Conservation (phyloP, 2,888 invertebrate species). For the Athrips mouffetella region DNA sequence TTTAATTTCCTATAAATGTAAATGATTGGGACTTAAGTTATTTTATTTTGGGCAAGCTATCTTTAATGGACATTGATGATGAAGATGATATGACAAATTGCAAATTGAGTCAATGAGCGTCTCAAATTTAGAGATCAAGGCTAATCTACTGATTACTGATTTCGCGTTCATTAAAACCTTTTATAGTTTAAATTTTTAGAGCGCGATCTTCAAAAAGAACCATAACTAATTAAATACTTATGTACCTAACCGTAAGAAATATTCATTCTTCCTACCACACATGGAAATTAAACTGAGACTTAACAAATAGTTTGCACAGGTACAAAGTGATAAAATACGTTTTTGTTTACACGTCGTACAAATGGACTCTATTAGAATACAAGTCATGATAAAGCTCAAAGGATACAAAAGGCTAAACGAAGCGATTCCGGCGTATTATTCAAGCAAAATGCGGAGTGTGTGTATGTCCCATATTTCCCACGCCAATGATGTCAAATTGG, state of each 20-base stretch:
- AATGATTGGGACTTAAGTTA: too few relatives aligned
- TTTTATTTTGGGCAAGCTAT: too few relatives aligned
- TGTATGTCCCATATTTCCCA: slow-evolving; percentile 53
- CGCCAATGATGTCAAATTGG: slow-evolving; percentile 69
- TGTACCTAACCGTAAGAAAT: background rate
- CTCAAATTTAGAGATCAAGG: slow-evolving; percentile 12
- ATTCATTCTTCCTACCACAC: background rate
- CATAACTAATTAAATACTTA: too few relatives aligned
- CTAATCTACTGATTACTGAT: slow-evolving; percentile 50
- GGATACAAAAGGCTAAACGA: slow-evolving; percentile 21
- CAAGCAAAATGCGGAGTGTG: slow-evolving; percentile 14
- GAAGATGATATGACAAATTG: background rate
- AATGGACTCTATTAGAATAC: background rate
- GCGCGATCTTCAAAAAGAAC: too few relatives aligned
- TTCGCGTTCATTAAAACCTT: slow-evolving; percentile 47
- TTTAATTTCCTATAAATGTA: too few relatives aligned
- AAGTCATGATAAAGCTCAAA: too few relatives aligned
- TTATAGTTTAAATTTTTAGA: background rate
- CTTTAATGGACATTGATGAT: too few relatives aligned
- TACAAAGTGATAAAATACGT: background rate
- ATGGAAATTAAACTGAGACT: background rate
- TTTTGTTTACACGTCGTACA: background rate
- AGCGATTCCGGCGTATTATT: background rate
- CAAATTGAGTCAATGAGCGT: background rate
- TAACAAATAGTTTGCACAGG: background rate